Evolutionary conservation across 2,888 invertebrate species (phyloP), one percentile per base, ranked within the genome.

Genomic region (Blera fallax): DNA sequence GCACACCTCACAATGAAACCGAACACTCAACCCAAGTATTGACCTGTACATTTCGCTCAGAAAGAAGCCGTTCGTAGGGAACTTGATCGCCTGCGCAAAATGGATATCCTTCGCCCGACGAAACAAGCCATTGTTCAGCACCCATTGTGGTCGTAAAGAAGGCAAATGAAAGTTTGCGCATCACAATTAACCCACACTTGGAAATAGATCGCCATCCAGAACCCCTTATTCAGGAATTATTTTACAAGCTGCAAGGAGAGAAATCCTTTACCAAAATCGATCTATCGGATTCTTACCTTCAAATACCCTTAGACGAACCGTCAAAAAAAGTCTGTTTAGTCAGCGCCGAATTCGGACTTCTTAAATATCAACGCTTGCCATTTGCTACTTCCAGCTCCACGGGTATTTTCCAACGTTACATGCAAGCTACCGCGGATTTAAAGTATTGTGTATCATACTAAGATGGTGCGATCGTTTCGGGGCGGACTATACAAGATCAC

Each of bases 161-260:
- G 24, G 24, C 24, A 4, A 24, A 24, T 24, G 24, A 4, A 24
- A 2, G 4, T 4, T 4, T 24, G 24, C 24, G 65, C 4, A 34
- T 24, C 2, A 40, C 37, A 7, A 43, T 50, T 10, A 43, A 43
- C 29, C 43, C 56, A 11, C 58, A 58, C 18, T n/a, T 84, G 10
- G 64, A 88, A 40, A 16, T 87, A 3, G 87, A 87, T 21, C 74
- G 79, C 5, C 87, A 87, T 48, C 84, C 82, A 0, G 77, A 85
- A 1, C 81, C 87, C 0, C 18, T 70, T 62, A 80, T 87, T 11
- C 78, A 87, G 58, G 87, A 83, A 2, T 56, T 87, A 7, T 82
- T 88, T 43, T 81, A 73, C 32, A 87, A 87, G 48, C 58, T 85
- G 0, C 64, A 87, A 76, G 82, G 87, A 0, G 87, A 83, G 10